Conservation (phyloP, 64 coral and sea anemone species). For the Catalaphyllia jardinei region DNA sequence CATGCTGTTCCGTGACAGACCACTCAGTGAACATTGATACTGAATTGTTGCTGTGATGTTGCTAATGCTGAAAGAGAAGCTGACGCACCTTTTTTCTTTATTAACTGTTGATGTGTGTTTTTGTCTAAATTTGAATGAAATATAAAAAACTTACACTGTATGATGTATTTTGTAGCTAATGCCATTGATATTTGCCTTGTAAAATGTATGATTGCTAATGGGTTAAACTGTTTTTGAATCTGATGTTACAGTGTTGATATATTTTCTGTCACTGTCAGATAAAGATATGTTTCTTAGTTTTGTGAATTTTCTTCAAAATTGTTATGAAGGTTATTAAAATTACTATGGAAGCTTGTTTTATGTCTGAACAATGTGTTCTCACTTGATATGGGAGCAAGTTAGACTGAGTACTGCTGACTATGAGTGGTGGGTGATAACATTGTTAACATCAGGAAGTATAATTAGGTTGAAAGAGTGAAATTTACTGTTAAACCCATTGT, state of each 20-base stretch:
- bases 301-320: neutral
- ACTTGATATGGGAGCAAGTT: too few species aligned
- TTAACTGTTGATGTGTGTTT: neutral
- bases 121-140: neutral
- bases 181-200: neutral
- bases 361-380: too few species aligned
- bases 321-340: too few species aligned
- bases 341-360: too few species aligned
- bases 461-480: too few species aligned
- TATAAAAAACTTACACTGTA: constrained; percentile 34
- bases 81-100: neutral
- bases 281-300: too few species aligned
- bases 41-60: neutral
- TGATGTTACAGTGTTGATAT: too few species aligned
- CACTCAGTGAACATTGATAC: constrained; percentile 39
- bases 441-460: too few species aligned
- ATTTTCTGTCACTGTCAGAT: too few species aligned
- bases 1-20: constrained; percentile 77
- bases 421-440: too few species aligned
- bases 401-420: too few species aligned
- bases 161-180: neutral
- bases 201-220: neutral
- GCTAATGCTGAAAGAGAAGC: neutral
- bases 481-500: too few species aligned
- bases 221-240: neutral